These are phyloP conservation scores for Philopedon plagiatum DNA, from an alignment of 2,888 invertebrate genomes.

Conservation along the genomic window DNA sequence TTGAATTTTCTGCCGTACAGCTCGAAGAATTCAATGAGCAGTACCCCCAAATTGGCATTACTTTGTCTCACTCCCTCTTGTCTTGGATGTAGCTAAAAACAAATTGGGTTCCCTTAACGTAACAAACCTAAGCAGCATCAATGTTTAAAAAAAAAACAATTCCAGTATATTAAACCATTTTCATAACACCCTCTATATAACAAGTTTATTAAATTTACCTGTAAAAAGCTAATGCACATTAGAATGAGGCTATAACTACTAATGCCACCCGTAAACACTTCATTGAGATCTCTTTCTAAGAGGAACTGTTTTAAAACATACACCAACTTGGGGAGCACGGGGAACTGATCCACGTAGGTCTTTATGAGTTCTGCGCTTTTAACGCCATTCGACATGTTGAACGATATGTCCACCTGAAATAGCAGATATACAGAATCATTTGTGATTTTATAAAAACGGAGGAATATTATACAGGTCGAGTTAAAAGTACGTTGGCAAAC, in stretches of 20 bases:
- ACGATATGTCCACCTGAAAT: conserved; percentile 98
- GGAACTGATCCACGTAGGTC: conserved; percentile 89
- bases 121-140: too few relatives aligned
- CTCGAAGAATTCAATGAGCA: conserved; percentile 97
- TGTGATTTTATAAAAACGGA: too few relatives aligned
- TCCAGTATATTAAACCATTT: too few relatives aligned
- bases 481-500: too few relatives aligned
- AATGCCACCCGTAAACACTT: conserved; percentile 99
- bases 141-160: too few relatives aligned
- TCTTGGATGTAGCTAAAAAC: conserved; percentile 91
- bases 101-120: too few relatives aligned
- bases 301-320: conserved; percentile 99
- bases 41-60: conserved; percentile 87
- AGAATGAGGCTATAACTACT: conserved; percentile 98
- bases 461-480: neutral
- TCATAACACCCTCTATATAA: too few relatives aligned
- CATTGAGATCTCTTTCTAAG: conserved; percentile 97
- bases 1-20: conserved; percentile 97
- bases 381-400: conserved; percentile 98
- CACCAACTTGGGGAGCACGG: conserved; percentile 93
- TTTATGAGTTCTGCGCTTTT: conserved; percentile 97
- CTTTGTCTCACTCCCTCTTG: conserved; percentile 75
- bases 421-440: too few relatives aligned
- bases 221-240: conserved; percentile 97
- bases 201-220: too few relatives aligned